Evolutionary conservation across 1,140 invertebrate species (phyloP).

Genomic region (Diabrotica virgifera): DNA sequence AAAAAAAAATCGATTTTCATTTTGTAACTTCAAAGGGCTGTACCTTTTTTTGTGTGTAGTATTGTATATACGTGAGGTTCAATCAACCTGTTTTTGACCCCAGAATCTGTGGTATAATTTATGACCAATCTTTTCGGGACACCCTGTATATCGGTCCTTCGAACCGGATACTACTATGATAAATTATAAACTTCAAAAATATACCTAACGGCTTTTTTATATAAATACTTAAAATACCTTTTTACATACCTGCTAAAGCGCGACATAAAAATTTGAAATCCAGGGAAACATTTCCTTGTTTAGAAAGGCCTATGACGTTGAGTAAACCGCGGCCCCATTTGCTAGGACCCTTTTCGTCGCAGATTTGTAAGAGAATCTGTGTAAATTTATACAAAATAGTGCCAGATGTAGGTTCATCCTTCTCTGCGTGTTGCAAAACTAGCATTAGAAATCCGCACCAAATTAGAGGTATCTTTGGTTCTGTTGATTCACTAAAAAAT

Average conservation of each 20-base stretch:
- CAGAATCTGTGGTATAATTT: too few species aligned
- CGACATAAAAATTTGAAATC: conserved; percentile 38
- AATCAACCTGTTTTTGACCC: too few species aligned
- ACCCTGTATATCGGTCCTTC: too few species aligned
- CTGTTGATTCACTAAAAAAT: conserved; percentile 35
- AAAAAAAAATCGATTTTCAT: too few species aligned
- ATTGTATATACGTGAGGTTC: too few species aligned
- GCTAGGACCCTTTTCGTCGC: conserved; percentile 36
- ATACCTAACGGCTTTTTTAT: not conserved
- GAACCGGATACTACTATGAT: not conserved
- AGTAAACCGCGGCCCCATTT: conserved; percentile 43
- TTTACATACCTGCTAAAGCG: conserved; percentile 26
- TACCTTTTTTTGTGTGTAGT: too few species aligned
- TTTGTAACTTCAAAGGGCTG: too few species aligned
- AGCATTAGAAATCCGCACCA: conserved; percentile 42
- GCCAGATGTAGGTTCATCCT: conserved; percentile 36
- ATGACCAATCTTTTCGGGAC: too few species aligned
- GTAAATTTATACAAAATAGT: conserved; percentile 40
- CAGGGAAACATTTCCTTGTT: conserved; percentile 33
- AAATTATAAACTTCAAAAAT: too few species aligned
- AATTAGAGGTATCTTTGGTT: conserved; percentile 43
- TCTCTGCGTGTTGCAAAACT: conserved; percentile 32
- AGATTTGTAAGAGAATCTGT: conserved; percentile 35
- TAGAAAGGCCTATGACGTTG: conserved; percentile 43
- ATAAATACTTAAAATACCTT: not conserved